Percentiles rank a stretch among this genome's conserved stretches.
Conservation (phyloP, 2,113 vertebrate genomes). For the Vanacampus margaritifer region DNA sequence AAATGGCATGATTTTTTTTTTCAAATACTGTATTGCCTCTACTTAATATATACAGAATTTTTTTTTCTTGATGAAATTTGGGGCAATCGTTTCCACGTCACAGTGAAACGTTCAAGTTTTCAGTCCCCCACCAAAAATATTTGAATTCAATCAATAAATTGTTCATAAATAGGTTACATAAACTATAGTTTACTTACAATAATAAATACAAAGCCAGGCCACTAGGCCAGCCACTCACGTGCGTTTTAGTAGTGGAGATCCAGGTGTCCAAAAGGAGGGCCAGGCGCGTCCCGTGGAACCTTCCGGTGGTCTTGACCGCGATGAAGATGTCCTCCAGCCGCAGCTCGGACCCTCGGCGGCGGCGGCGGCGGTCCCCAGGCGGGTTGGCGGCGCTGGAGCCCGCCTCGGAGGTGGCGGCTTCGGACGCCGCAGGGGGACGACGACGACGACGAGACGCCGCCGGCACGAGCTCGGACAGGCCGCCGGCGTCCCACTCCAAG, state of each 20-base stretch:
- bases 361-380: no score
- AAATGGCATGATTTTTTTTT: no score
- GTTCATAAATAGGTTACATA: no score
- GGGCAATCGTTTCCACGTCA: no score
- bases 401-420: not conserved
- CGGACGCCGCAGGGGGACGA: constrained; percentile 18
- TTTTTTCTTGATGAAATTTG: no score
- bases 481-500: constrained; percentile 51
- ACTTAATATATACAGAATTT: no score
- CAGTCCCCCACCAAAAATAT: no score
- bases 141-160: no score
- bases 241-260: constrained; percentile 81
- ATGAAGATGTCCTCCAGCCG: constrained; percentile 79
- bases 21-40: no score
- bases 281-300: constrained; percentile 83
- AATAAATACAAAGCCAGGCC: no score
- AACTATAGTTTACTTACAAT: no score
- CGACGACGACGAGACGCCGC: not conserved
- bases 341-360: constrained; percentile 8
- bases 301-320: constrained; percentile 84
- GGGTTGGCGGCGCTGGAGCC: not conserved
- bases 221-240: constrained; percentile 78
- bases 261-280: constrained; percentile 85
- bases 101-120: no score
- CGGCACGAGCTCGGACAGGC: constrained; percentile 6